Conservation (phyloP, 2,113 vertebrate genomes). For the Prunella himalayana region DNA sequence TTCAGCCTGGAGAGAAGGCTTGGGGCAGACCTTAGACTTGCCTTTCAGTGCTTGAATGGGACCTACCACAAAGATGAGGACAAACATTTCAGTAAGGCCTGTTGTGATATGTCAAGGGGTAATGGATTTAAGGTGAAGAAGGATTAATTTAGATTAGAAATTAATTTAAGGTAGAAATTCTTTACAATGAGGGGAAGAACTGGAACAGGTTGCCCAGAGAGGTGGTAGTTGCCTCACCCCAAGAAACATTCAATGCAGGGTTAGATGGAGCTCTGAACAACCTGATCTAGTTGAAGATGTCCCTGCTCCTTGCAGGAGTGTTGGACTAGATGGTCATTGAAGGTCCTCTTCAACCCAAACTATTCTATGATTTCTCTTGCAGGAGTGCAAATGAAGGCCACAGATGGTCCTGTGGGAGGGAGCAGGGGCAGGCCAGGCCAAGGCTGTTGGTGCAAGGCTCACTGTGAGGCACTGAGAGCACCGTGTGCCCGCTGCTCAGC, state of each 20-base stretch:
- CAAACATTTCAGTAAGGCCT: background rate
- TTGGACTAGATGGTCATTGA: background rate
- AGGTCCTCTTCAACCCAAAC: background rate
- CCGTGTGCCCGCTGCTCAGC: accelerated
- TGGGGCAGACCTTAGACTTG: background rate
- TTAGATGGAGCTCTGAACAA: background rate
- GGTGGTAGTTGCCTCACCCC: background rate
- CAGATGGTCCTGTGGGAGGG: accelerated
- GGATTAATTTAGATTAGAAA: background rate
- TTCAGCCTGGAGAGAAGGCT: background rate
- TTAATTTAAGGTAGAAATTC: background rate
- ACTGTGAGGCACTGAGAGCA: accelerated
- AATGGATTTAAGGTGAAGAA: background rate
- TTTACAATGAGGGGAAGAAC: background rate
- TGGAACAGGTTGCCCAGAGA: background rate
- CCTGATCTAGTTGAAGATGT: background rate
- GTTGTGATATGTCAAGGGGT: background rate
- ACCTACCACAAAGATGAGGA: background rate
- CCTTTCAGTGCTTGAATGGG: background rate
- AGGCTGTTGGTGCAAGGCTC: background rate
- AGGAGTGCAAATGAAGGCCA: background rate
- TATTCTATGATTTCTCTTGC: background rate
- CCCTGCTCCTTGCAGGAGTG: background rate
- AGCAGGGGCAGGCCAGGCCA: background rate
- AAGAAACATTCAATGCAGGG: background rate